These are phyloP conservation scores for Apis florea DNA, from an alignment of 1,140 invertebrate genomes.

Conservation along the genomic window DNA sequence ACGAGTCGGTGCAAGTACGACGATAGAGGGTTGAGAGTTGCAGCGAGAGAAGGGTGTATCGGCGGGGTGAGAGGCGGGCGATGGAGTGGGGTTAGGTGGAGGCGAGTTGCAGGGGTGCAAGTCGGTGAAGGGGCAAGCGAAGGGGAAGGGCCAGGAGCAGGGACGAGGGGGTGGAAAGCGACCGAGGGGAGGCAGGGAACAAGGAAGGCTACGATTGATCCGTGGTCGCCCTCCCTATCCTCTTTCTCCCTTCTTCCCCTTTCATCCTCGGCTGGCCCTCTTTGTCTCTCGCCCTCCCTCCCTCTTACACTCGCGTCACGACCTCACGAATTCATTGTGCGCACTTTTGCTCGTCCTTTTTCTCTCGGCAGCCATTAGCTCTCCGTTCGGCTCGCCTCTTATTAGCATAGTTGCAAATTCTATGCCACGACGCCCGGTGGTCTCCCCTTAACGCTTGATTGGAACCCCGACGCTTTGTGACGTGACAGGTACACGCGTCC, in stretches of 20 bases:
- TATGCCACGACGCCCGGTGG: slow-evolving; percentile 62
- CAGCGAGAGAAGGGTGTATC: slow-evolving; percentile 52
- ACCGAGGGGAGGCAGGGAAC: slow-evolving; percentile 65
- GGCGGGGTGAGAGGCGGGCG: slow-evolving; percentile 34
- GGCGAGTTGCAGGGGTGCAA: slow-evolving; percentile 55
- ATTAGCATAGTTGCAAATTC: slow-evolving; percentile 68
- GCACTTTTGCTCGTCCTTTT: slow-evolving; percentile 67
- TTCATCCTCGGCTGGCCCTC: slow-evolving; percentile 50
- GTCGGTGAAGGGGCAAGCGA: slow-evolving; percentile 57
- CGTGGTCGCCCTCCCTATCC: slow-evolving; percentile 70
- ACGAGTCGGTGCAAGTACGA: slow-evolving; percentile 75
- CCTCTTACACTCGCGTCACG: slow-evolving; percentile 45
- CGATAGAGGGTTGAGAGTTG: slow-evolving; percentile 65
- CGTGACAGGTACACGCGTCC: slow-evolving; percentile 52
- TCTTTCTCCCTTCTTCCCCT: slow-evolving; percentile 52
- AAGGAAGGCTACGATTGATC: slow-evolving; percentile 79
- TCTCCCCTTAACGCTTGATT: slow-evolving; percentile 66
- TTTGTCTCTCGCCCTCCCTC: slow-evolving; percentile 56
- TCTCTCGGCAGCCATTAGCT: slow-evolving; percentile 65
- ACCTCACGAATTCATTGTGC: slow-evolving; percentile 74
- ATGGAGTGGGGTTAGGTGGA: slow-evolving; percentile 56
- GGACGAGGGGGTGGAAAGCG: slow-evolving; percentile 47
- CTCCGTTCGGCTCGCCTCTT: slow-evolving; percentile 66
- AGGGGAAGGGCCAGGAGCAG: slow-evolving; percentile 41
- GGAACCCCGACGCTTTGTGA: slow-evolving; percentile 58